Conservation (phyloP, 2,113 vertebrate species). For the Gadus macrocephalus region DNA sequence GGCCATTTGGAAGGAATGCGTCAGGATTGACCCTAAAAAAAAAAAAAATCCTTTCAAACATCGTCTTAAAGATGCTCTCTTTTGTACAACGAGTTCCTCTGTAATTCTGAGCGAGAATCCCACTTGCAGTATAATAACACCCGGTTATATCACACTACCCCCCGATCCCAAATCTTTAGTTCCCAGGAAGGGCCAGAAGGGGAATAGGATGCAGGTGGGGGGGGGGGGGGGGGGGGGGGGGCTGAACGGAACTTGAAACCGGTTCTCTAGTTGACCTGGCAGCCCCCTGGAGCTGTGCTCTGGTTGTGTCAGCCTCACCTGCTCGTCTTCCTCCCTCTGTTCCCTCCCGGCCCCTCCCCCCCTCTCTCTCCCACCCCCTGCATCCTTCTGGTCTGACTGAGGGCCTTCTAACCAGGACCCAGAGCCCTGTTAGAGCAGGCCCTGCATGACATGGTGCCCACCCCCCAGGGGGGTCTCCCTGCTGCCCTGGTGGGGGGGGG, state of each 20-base stretch:
- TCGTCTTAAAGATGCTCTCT: neutral
- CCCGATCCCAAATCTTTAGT: slow-evolving; percentile 31
- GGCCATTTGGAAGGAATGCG: slow-evolving; percentile 25
- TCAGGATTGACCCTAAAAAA: slow-evolving; percentile 9
- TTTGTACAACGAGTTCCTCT: slow-evolving; percentile 4
- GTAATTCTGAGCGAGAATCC: neutral
- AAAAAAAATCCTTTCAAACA: neutral
- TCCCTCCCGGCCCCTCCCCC: slow-evolving; percentile 15
- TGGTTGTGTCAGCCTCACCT: slow-evolving; percentile 15
- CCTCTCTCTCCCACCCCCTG: slow-evolving; percentile 12
- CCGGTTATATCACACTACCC: slow-evolving; percentile 13
- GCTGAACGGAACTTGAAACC: slow-evolving; percentile 3
- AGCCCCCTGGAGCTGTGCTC: slow-evolving; percentile 78
- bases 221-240: slow-evolving; percentile 13
- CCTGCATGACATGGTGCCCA: slow-evolving; percentile 88
- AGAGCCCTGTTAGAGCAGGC: slow-evolving; percentile 73
- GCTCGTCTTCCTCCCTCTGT: slow-evolving; percentile 26
- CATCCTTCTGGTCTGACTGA: slow-evolving; percentile 47
- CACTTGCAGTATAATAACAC: too few species aligned
- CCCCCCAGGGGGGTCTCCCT: slow-evolving; percentile 29
- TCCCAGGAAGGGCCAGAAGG: neutral
- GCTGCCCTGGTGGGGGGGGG: slow-evolving; percentile 77
- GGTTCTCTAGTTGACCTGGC: slow-evolving; percentile 85
- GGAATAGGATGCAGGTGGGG: too few species aligned
- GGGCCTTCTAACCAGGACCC: slow-evolving; percentile 78